These are phyloP conservation scores for Tachuris rubrigastra DNA, from an alignment of 2,113 vertebrate species.

Conservation along the genomic window DNA sequence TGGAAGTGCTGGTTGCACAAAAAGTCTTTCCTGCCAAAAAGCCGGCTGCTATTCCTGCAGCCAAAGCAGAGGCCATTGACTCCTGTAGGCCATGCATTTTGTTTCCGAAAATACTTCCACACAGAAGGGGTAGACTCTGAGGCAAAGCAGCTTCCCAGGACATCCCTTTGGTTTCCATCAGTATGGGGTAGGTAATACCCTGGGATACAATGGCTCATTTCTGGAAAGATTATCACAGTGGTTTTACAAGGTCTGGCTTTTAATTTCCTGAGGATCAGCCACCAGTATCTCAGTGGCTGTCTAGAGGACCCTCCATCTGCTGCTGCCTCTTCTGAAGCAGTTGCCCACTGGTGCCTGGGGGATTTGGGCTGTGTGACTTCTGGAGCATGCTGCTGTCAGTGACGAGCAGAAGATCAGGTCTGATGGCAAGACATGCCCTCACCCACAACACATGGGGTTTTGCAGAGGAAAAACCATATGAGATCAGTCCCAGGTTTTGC, in stretches of 20 bases:
- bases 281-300: not conserved
- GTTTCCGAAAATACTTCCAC: not conserved
- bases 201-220: not conserved
- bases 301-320: not conserved
- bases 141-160: not conserved
- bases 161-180: not conserved
- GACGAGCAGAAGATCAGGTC: not conserved
- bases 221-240: rapidly evolving
- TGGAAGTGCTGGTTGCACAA: not conserved
- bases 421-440: not conserved
- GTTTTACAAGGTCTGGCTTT: not conserved
- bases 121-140: not conserved
- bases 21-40: not conserved
- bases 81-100: not conserved
- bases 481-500: not conserved
- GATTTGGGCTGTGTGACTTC: not conserved
- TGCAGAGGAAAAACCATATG: rapidly evolving
- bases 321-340: not conserved
- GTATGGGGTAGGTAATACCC: rapidly evolving
- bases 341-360: not conserved
- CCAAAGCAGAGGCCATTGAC: not conserved
- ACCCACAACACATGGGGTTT: rapidly evolving
- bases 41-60: not conserved
- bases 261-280: not conserved
- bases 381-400: rapidly evolving